These are phyloP conservation scores for Platysternon megacephalum DNA, from an alignment of 2,113 vertebrate genomes.

Conservation along the genomic window DNA sequence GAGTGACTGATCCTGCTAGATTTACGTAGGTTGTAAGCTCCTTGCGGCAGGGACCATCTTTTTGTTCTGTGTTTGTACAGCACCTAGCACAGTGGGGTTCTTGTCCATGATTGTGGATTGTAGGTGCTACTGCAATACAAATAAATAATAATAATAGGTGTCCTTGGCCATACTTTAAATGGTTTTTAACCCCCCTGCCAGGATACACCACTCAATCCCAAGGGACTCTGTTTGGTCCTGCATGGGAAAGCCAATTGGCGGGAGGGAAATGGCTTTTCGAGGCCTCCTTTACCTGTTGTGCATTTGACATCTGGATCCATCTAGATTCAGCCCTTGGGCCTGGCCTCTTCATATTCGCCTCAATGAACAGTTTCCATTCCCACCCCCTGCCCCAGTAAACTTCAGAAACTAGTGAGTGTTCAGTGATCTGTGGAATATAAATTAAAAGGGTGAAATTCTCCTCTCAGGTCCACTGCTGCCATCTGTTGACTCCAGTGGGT, in stretches of 20 bases:
- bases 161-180: not conserved
- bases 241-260: not conserved
- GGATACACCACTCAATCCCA: not conserved
- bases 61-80: fast-evolving
- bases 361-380: not conserved
- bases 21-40: fast-evolving
- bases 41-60: not conserved
- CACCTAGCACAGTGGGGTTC: not conserved
- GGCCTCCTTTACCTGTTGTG: not conserved
- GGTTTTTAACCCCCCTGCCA: not conserved
- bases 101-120: not conserved
- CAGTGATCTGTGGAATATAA: not conserved
- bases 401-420: not conserved
- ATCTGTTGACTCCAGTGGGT: not conserved
- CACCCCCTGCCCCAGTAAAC: not conserved
- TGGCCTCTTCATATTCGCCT: fast-evolving
- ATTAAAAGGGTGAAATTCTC: not conserved
- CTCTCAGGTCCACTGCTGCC: not conserved
- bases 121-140: not conserved
- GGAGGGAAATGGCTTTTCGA: not conserved
- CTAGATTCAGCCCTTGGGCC: not conserved
- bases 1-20: fast-evolving
- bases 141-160: not conserved
- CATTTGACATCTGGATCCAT: fast-evolving
- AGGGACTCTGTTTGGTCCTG: not conserved